A percentile compares a stretch with the other conserved stretches of the same genome.
Conservation (phyloP, 2,797 vertebrate species). For the Silurus aristotelis region DNA sequence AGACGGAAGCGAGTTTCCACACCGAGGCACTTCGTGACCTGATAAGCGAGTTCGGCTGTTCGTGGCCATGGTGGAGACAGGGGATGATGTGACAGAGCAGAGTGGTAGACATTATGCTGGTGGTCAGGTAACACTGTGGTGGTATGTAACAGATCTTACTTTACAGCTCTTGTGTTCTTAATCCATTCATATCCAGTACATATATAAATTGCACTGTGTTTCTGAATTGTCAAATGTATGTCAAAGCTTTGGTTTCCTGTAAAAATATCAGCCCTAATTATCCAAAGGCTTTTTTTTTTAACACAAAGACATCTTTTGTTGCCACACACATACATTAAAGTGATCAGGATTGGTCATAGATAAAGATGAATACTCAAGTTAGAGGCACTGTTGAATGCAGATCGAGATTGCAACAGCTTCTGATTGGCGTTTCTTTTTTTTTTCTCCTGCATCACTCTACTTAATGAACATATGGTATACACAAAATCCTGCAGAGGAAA, state of each 20-base stretch:
- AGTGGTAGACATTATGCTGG: not conserved
- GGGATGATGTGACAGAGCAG: not conserved
- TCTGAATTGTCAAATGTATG: not conserved
- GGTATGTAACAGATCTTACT: not conserved
- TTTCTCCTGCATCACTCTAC: conserved; percentile 31
- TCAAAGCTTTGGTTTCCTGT: not conserved
- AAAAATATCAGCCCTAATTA: not conserved
- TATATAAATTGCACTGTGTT: not conserved
- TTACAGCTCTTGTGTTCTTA: not conserved
- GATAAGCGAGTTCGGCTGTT: conserved; percentile 68
- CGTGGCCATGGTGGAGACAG: not conserved
- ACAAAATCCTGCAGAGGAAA: conserved; percentile 30
- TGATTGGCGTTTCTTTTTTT: not conserved
- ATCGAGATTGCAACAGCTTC: not conserved
- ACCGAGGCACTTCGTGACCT: conserved; percentile 63
- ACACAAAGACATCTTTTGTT: not conserved
- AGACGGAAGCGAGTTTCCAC: conserved; percentile 66
- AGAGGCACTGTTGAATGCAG: conserved; percentile 12
- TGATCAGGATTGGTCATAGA: not conserved
- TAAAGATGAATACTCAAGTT: not conserved
- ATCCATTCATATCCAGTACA: not conserved
- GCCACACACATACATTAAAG: not conserved
- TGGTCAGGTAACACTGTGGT: not conserved
- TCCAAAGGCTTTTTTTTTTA: not conserved
- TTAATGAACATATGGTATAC: conserved; percentile 42